Evolutionary conservation across 2,888 invertebrate species (phyloP).

Genomic region (Eristalinus aeneus): DNA sequence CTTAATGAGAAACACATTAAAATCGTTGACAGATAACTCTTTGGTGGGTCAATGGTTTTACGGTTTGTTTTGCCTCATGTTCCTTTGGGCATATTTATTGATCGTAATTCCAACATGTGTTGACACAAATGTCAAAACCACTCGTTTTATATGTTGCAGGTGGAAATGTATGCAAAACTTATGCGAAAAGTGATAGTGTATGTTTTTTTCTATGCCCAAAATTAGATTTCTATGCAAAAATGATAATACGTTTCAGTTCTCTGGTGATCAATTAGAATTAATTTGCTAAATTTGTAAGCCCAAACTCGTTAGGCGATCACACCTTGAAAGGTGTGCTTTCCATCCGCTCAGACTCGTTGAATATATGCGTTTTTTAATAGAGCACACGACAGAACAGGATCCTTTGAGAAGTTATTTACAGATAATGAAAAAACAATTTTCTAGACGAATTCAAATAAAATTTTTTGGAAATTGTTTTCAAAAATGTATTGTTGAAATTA

Average conservation of each 20-base stretch:
- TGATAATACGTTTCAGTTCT: not conserved
- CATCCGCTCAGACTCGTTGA: not conserved
- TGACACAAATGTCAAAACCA: not conserved
- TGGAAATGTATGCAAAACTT: not conserved
- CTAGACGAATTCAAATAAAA: too few relatives aligned
- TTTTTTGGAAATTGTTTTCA: too few relatives aligned
- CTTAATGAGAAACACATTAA: not conserved
- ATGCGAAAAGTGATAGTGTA: not conserved
- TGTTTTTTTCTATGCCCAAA: not conserved
- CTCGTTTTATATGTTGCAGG: not conserved
- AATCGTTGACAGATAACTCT: not conserved
- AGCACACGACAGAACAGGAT: not conserved
- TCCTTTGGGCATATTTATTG: not conserved
- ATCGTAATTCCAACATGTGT: not conserved
- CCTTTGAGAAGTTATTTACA: not conserved
- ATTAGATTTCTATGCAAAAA: not conserved
- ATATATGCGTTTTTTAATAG: not conserved
- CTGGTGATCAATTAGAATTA: not conserved
- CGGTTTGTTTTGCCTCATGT: not conserved
- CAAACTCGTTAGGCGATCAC: not conserved
- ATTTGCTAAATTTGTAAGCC: not conserved
- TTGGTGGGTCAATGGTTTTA: not conserved
- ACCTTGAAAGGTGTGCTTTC: not conserved
- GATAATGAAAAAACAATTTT: too few relatives aligned
- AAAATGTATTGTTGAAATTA: too few relatives aligned